Percentiles rank a stretch among this genome's conserved stretches.
phyloP scores from a whole-genome alignment of 2,888 invertebrate genomes.

The Lasioglossum villosulum region DNA sequence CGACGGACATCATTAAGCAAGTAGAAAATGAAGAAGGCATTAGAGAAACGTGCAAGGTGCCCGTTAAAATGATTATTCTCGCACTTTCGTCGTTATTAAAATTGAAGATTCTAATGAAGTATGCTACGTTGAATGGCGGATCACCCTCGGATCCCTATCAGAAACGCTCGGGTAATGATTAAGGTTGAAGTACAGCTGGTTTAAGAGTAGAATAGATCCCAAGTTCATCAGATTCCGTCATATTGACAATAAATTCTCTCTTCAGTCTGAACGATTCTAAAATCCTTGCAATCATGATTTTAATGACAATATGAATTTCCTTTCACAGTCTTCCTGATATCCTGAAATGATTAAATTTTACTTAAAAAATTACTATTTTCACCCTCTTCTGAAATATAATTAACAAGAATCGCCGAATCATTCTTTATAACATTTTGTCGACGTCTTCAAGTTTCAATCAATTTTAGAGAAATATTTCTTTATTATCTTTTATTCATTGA shows the following conservation, averaged over 20 bases:
- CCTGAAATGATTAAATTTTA: background rate
- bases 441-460: background rate
- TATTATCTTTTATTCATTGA: background rate
- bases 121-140: slow-evolving; percentile 45
- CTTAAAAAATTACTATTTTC: background rate
- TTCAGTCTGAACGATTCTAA: slow-evolving; percentile 20
- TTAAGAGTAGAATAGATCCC: slow-evolving; percentile 31
- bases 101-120: slow-evolving; percentile 54
- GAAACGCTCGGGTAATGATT: slow-evolving; percentile 43
- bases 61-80: slow-evolving; percentile 72
- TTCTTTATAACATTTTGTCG: background rate
- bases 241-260: slow-evolving; percentile 28
- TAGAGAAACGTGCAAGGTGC: slow-evolving; percentile 43
- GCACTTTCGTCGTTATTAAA: slow-evolving; percentile 62
- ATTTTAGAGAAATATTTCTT: background rate
- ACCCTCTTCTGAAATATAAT: background rate
- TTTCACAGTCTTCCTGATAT: background rate
- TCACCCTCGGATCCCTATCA: slow-evolving; percentile 42
- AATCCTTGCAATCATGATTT: slow-evolving; percentile 5
- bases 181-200: slow-evolving; percentile 34
- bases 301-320: slow-evolving; percentile 36
- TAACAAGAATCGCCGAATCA: background rate
- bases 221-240: slow-evolving; percentile 17
- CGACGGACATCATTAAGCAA: slow-evolving; percentile 77
- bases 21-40: slow-evolving; percentile 71